Conservation (phyloP, 2,797 vertebrate species). For the Protosalanx chinensis region DNA sequence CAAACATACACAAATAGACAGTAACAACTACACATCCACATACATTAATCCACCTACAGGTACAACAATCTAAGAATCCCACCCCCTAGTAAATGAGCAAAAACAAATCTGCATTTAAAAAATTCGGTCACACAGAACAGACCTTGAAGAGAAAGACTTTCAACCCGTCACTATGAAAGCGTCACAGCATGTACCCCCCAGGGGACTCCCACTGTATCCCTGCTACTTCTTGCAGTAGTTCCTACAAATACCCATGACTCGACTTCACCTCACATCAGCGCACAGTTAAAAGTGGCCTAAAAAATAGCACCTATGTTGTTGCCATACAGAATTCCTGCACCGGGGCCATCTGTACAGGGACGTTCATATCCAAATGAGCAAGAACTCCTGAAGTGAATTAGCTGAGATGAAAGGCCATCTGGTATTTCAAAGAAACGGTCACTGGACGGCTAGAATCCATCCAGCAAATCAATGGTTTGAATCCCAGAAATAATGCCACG, state of each 20-base stretch:
- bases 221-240: not conserved
- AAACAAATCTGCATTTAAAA: constrained; percentile 8
- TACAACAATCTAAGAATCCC: not conserved
- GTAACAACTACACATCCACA: constrained; percentile 24
- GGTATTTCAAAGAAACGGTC: too few relatives aligned
- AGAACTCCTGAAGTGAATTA: not conserved
- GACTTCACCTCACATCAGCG: not conserved
- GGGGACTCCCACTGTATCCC: not conserved
- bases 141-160: constrained; percentile 4
- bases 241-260: not conserved
- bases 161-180: not conserved
- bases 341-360: not conserved
- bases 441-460: not conserved
- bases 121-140: constrained; percentile 23
- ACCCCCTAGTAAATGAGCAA: not conserved
- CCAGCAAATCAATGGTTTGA: not conserved
- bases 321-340: not conserved
- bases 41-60: not conserved
- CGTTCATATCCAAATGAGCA: not conserved
- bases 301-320: not conserved
- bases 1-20: constrained; percentile 14
- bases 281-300: not conserved
- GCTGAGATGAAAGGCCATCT: not conserved
- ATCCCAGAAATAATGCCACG: not conserved
- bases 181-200: not conserved